These are phyloP conservation scores for Porites divaricata DNA, from an alignment of 92 coral and sea anemone species.

Conservation along the genomic window DNA sequence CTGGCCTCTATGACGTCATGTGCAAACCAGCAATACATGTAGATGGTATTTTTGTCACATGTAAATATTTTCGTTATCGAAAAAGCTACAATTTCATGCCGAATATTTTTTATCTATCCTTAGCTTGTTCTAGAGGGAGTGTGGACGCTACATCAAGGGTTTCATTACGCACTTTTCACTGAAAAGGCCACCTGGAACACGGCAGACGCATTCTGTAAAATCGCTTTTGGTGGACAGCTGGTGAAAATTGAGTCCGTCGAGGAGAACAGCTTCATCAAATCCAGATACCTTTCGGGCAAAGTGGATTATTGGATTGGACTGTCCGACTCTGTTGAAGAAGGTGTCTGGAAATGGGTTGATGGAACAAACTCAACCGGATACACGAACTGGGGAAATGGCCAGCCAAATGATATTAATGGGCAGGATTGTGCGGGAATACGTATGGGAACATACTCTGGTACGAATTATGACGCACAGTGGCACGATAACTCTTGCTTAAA, in stretches of 20 bases:
- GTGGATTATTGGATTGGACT: conserved; percentile 7
- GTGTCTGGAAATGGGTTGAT: conserved; percentile 1
- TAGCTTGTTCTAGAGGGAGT: too few species aligned
- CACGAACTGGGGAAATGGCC: conserved; percentile 1
- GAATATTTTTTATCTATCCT: too few species aligned
- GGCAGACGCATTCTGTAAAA: too few species aligned
- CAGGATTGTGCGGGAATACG: conserved; percentile 4
- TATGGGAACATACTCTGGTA: not conserved
- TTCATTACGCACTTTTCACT: too few species aligned
- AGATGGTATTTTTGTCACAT: too few species aligned
- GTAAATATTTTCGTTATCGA: too few species aligned
- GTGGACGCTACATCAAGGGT: too few species aligned
- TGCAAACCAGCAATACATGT: too few species aligned
- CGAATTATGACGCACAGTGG: not conserved
- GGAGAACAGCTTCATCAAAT: not conserved
- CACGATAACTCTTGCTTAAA: not conserved
- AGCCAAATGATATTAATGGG: not conserved
- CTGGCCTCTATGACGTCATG: too few species aligned
- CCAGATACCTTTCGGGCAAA: not conserved
- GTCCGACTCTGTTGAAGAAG: not conserved
- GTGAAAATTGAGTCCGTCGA: not conserved
- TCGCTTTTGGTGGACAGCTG: not conserved
- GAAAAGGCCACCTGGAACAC: too few species aligned
- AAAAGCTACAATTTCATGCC: too few species aligned
- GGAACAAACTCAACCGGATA: not conserved